phyloP scores from a whole-genome alignment of 2,113 vertebrate species.

The Tupaia tana region DNA sequence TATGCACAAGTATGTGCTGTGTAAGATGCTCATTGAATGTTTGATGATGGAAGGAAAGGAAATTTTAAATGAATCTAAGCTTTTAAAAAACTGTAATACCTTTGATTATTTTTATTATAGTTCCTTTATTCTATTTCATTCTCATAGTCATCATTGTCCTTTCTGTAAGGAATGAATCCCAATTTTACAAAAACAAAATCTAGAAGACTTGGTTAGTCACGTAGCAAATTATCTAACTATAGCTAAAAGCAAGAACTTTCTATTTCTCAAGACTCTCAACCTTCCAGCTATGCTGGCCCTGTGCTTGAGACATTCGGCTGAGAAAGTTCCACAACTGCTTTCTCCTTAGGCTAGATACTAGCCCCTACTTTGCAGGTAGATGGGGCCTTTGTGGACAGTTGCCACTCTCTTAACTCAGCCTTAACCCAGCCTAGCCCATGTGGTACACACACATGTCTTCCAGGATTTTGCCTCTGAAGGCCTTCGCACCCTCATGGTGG shows the following conservation, averaged over 20 bases:
- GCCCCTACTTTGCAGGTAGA: not conserved
- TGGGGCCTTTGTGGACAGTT: not conserved
- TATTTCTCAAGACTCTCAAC: not conserved
- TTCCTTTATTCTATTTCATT: conserved; percentile 21
- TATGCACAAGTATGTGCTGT: not conserved
- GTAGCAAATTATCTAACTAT: not conserved
- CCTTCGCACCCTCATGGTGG: conserved; percentile 93
- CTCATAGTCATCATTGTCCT: not conserved
- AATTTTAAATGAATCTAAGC: conserved; percentile 36
- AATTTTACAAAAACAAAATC: conserved; percentile 22
- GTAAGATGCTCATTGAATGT: not conserved
- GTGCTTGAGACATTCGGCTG: not conserved
- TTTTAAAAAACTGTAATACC: not conserved
- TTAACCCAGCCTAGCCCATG: not conserved
- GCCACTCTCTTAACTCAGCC: not conserved
- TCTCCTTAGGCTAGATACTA: not conserved
- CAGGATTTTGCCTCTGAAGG: conserved; percentile 96
- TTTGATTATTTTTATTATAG: conserved; percentile 13
- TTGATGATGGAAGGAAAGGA: not conserved
- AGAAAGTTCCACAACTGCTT: conserved; percentile 19
- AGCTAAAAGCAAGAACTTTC: conserved; percentile 1
- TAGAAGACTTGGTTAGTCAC: conserved; percentile 8
- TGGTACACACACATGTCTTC: not conserved
- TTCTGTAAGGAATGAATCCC: not conserved
- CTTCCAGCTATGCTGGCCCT: not conserved